Conservation (phyloP, 2,113 vertebrate genomes). For the Aldabrachelys gigantea region DNA sequence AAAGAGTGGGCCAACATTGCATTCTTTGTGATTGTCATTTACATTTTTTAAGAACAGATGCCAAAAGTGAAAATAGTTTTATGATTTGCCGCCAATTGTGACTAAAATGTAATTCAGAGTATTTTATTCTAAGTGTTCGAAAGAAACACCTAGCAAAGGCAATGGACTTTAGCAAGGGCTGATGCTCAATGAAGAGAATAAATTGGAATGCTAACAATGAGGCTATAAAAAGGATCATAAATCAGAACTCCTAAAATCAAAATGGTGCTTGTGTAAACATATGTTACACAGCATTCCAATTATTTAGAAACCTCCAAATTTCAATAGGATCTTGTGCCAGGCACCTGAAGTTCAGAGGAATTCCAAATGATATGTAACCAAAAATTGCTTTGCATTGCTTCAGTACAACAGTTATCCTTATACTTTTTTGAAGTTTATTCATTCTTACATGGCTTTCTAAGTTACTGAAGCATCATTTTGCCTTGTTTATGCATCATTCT, state of each 20-base stretch:
- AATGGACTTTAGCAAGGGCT: background rate
- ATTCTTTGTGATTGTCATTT: conserved; percentile 43
- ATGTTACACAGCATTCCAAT: background rate
- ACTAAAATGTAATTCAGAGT: background rate
- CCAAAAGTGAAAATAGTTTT: conserved; percentile 49
- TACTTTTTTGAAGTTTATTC: background rate
- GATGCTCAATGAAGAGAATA: background rate
- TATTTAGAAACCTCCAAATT: background rate
- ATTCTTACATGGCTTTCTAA: background rate
- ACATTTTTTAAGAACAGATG: conserved; percentile 45
- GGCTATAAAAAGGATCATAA: background rate
- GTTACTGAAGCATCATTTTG: background rate
- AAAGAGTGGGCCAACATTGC: conserved; percentile 15
- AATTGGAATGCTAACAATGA: background rate
- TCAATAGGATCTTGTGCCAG: background rate
- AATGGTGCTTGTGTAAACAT: background rate
- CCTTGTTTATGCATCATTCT: background rate
- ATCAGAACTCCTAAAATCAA: background rate
- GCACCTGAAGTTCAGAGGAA: background rate
- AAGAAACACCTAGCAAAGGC: background rate
- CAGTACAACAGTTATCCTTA: background rate
- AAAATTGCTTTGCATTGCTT: background rate
- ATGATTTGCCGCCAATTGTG: background rate
- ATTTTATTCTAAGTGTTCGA: background rate
- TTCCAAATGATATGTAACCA: background rate